Evolutionary conservation across 2,113 vertebrate genomes (phyloP).

Genomic region (Actenoides lindsayi): DNA sequence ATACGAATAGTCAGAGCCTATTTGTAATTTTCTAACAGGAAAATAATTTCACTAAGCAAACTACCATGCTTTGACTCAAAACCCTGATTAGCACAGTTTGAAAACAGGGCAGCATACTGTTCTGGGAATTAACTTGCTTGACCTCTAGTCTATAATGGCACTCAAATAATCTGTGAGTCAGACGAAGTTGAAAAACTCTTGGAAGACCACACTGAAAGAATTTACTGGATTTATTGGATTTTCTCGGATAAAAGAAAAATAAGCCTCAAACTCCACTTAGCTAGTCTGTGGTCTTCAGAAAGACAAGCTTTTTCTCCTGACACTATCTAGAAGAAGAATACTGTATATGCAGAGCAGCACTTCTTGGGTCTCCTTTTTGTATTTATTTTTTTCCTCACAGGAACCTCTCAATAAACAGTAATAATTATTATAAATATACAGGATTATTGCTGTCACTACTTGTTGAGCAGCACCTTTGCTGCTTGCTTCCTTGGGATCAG

Average conservation of each 20-base stretch:
- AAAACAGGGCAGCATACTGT: conserved; percentile 55
- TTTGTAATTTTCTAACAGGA: conserved; percentile 46
- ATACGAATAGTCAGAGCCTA: neutral
- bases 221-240: conserved; percentile 70
- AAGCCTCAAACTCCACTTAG: conserved; percentile 51
- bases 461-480: neutral
- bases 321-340: neutral
- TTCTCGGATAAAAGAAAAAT: conserved; percentile 66
- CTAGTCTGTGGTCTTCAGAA: conserved; percentile 16
- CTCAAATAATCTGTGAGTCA: conserved; percentile 68
- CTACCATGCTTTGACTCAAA: conserved; percentile 29
- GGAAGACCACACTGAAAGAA: conserved; percentile 71
- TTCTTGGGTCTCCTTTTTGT: neutral
- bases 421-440: neutral
- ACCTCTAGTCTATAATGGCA: conserved; percentile 54
- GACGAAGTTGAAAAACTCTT: conserved; percentile 61
- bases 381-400: neutral
- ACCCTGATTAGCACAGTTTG: conserved; percentile 63
- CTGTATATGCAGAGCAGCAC: neutral
- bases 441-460: neutral
- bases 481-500: neutral
- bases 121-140: conserved; percentile 64
- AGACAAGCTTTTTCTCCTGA: neutral
- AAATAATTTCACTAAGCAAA: conserved; percentile 65
- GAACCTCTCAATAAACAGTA: neutral